Evolutionary conservation across 2,797 vertebrate genomes (phyloP).

Genomic region (Myotis findleyi): DNA sequence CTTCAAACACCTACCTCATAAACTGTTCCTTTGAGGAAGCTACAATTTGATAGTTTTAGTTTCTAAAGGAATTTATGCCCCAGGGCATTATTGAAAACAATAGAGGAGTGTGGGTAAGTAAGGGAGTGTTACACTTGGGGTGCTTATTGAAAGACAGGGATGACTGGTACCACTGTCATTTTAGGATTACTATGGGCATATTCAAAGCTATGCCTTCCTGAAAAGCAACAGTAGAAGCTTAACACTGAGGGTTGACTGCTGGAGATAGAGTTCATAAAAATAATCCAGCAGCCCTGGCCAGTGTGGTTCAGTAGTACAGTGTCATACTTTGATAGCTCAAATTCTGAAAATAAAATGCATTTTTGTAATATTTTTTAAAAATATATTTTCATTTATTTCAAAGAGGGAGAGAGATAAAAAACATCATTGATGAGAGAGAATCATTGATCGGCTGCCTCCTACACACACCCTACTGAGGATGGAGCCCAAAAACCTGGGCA

Average conservation of each 20-base stretch:
- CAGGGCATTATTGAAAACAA: background rate
- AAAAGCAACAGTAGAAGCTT: background rate
- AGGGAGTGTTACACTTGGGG: background rate
- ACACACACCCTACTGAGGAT: too few relatives aligned
- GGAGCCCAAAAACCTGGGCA: too few relatives aligned
- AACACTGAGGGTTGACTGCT: background rate
- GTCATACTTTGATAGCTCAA: too few relatives aligned
- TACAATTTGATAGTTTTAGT: background rate
- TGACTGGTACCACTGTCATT: background rate
- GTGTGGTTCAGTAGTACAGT: background rate
- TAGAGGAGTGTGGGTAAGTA: background rate
- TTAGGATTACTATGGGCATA: background rate
- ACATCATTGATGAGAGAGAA: too few relatives aligned
- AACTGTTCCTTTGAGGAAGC: background rate
- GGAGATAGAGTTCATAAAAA: background rate
- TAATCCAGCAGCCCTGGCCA: background rate
- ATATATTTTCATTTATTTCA: too few relatives aligned
- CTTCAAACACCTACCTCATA: background rate
- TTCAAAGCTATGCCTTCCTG: background rate
- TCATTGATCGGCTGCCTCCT: too few relatives aligned
- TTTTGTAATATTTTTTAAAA: too few relatives aligned
- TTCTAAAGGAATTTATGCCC: background rate
- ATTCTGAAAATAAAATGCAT: too few relatives aligned
- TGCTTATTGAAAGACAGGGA: background rate
- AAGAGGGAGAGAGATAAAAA: too few relatives aligned